Evolutionary conservation across 2,797 vertebrate species (phyloP), one percentile per base, ranked within the genome.

Genomic region (Enteromius fasciolatus): DNA sequence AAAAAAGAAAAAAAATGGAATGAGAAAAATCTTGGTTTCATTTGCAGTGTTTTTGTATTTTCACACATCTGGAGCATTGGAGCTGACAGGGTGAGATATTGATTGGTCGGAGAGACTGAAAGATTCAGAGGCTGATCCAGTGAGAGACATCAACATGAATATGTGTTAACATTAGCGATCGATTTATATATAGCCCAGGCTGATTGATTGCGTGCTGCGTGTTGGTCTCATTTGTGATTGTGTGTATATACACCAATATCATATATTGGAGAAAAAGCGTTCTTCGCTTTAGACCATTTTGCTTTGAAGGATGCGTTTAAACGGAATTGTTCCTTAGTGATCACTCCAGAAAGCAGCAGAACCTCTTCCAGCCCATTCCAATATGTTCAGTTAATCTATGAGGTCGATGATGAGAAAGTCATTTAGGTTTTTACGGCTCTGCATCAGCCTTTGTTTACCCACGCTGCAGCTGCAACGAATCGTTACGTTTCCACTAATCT

Each of bases 401-500:
- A 20, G 74, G 80, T 48, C 28, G 52, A 61, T 36, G 18, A 80
- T 67, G 12, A 83, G 50, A 66, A 79, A 69, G 63, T 72, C 14
- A 41, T 82, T 86, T 72, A 33, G 59, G 76, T 84, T 85, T 84
- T 85, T 85, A 83, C 69, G 39, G 84, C 84, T 76, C 63, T 1
- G 74, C 78, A 57, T 83, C 82, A 50, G 52, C 69, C 64, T 70
- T 64, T 86, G 83, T 88, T 87, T 83, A 82, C 79, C 81, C 70
- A 39, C 33, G 3, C 31, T 72, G 63, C 9, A 64, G 23, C 46
- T 44, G 44, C 82, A 87, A 85, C 59, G 57, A 80, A 23, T 90
- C 85, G 59, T 89, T 87, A 87, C 89, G 68, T 66, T 78, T 74
- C 84, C 80, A 50, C 83, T 83, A 90, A 91, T 93, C 87, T 88